A percentile compares a stretch with the other conserved stretches of the same genome.
These are phyloP conservation scores for Ethmia dodecea DNA, from an alignment of 2,888 invertebrate species.

Conservation along the genomic window DNA sequence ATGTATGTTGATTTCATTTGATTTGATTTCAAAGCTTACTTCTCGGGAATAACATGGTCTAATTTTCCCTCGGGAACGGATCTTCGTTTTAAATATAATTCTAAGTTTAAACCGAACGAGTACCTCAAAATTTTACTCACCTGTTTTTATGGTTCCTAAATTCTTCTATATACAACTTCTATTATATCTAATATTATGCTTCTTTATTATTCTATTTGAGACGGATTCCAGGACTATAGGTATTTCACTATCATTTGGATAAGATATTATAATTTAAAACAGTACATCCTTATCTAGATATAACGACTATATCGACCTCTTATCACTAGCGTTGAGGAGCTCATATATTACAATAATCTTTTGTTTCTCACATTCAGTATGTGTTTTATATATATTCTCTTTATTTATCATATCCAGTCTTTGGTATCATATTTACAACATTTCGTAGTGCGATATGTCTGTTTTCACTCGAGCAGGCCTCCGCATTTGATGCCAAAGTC, in stretches of 20 bases:
- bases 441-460: slow-evolving; percentile 48
- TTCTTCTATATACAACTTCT: too few relatives aligned
- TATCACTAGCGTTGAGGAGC: slow-evolving; percentile 25
- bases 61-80: too few relatives aligned
- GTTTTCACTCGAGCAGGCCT: slow-evolving; percentile 33
- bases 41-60: too few relatives aligned
- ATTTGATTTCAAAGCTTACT: too few relatives aligned
- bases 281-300: slow-evolving; percentile 22
- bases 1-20: too few relatives aligned
- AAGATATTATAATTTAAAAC: slow-evolving; percentile 13
- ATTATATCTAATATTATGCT: background rate
- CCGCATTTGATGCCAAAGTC: slow-evolving; percentile 34
- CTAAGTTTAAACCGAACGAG: too few relatives aligned
- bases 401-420: slow-evolving; percentile 43
- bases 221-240: slow-evolving; percentile 40
- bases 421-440: slow-evolving; percentile 38
- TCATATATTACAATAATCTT: slow-evolving; percentile 21
- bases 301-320: slow-evolving; percentile 22
- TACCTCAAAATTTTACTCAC: too few relatives aligned
- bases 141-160: too few relatives aligned
- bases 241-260: slow-evolving; percentile 18
- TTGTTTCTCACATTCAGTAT: slow-evolving; percentile 20
- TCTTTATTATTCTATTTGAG: slow-evolving; percentile 30
- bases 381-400: slow-evolving; percentile 15
- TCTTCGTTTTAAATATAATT: too few relatives aligned